These are phyloP conservation scores for Lampris megalopsis DNA, from an alignment of 2,113 vertebrate species.

Conservation along the genomic window DNA sequence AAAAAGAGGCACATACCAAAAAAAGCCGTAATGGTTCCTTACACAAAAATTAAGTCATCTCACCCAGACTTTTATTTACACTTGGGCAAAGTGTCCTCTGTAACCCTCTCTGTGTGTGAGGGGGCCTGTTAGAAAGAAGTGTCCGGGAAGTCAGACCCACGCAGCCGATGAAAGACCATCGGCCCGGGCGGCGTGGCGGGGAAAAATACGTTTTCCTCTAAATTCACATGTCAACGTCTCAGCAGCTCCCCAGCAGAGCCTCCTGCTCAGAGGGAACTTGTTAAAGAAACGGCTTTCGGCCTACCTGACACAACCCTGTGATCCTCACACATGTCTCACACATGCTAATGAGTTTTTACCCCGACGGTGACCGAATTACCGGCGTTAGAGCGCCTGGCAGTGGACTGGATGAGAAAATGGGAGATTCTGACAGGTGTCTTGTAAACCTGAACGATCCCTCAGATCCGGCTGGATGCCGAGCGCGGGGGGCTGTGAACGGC, in stretches of 20 bases:
- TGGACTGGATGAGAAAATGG: background rate
- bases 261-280: background rate
- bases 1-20: slow-evolving; percentile 12
- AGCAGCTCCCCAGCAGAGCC: slow-evolving; percentile 2
- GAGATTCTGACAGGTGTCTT: background rate
- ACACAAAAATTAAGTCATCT: too few relatives aligned
- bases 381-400: background rate
- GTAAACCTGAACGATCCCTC: background rate
- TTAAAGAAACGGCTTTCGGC: slow-evolving; percentile 4
- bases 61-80: slow-evolving; percentile 43
- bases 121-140: background rate
- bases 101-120: background rate
- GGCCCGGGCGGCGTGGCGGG: background rate
- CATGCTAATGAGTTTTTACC: background rate
- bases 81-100: background rate
- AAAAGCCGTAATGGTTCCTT: too few relatives aligned
- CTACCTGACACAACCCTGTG: background rate
- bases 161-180: slow-evolving; percentile 3
- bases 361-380: background rate
- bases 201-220: slow-evolving; percentile 24
- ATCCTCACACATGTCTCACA: background rate
- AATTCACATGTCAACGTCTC: slow-evolving; percentile 23
- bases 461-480: slow-evolving; percentile 1
- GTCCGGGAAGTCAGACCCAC: background rate
- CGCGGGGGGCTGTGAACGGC: too few relatives aligned